Conservation (phyloP, 2,888 invertebrate genomes). For the Catocala nupta region DNA sequence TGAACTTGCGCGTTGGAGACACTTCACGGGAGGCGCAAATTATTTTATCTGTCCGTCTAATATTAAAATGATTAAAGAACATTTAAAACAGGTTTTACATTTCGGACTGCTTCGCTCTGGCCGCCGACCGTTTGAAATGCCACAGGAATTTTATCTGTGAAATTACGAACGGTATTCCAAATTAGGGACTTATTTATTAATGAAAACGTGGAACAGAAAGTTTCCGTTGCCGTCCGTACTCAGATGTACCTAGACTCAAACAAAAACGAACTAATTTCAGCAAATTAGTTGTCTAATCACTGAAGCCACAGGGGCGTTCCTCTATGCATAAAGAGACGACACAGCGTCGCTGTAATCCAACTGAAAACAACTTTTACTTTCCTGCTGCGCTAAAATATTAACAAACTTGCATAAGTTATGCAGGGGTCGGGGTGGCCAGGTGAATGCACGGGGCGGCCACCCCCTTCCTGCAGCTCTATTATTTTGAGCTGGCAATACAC, state of each 20-base stretch:
- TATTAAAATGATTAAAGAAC: slow-evolving; percentile 43
- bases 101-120: slow-evolving; percentile 17
- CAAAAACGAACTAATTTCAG: slow-evolving; percentile 42
- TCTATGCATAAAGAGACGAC: slow-evolving; percentile 48
- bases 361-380: slow-evolving; percentile 78
- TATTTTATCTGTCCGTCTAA: slow-evolving; percentile 43
- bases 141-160: slow-evolving; percentile 1
- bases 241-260: slow-evolving; percentile 23
- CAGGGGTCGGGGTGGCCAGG: slow-evolving; percentile 56
- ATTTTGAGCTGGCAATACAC: slow-evolving; percentile 52
- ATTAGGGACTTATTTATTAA: slow-evolving; percentile 4
- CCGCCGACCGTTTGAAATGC: not conserved
- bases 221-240: slow-evolving; percentile 1
- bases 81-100: slow-evolving; percentile 37
- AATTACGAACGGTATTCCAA: not conserved
- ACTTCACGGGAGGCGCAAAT: slow-evolving; percentile 49
- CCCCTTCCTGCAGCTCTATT: slow-evolving; percentile 53
- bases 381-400: slow-evolving; percentile 79
- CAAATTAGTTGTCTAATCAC: slow-evolving; percentile 46
- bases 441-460: slow-evolving; percentile 68
- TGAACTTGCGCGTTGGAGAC: slow-evolving; percentile 46
- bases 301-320: slow-evolving; percentile 38
- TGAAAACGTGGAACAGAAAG: slow-evolving; percentile 4
- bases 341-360: slow-evolving; percentile 46
- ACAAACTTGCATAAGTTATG: slow-evolving; percentile 83